A percentile compares a stretch with the other conserved stretches of the same genome.
Evolutionary conservation across 2,113 vertebrate species (phyloP).

Genomic region (Bubo blakistoni): DNA sequence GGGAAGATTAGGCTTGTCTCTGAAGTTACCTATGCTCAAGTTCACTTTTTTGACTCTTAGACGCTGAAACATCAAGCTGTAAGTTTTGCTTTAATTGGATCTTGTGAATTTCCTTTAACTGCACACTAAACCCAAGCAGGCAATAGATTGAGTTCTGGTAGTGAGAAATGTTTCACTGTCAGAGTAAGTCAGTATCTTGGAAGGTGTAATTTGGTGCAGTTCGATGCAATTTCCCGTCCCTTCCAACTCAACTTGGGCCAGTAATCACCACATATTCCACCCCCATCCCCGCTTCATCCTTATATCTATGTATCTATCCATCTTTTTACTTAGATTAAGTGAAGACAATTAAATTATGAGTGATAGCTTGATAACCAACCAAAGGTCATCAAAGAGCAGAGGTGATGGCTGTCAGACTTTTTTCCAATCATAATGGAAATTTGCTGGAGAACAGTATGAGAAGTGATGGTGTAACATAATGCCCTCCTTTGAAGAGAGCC

Average conservation of each 20-base stretch:
- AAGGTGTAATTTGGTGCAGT: neutral
- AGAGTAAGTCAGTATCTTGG: neutral
- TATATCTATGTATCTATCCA: neutral
- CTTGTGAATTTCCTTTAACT: constrained; percentile 18
- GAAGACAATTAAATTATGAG: constrained; percentile 1
- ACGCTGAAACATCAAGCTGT: constrained; percentile 10
- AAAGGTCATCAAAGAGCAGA: constrained; percentile 25
- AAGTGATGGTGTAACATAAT: neutral
- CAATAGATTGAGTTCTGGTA: neutral
- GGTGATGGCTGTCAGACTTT: neutral
- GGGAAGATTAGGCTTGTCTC: constrained; percentile 16
- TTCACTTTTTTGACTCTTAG: constrained; percentile 17
- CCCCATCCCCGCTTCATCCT: neutral
- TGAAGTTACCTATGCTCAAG: neutral
- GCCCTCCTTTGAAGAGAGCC: constrained; percentile 3
- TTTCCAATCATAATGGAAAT: neutral
- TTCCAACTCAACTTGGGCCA: neutral
- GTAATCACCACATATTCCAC: neutral
- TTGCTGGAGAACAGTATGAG: neutral
- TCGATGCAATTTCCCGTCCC: neutral
- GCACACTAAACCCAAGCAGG: neutral
- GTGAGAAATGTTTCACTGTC: neutral
- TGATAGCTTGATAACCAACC: neutral
- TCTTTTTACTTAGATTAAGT: neutral
- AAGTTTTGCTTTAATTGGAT: constrained; percentile 12